A percentile compares a stretch with the other conserved stretches of the same genome.
phyloP scores from a whole-genome alignment of 2,888 invertebrate species.

The Apotomis turbidana region DNA sequence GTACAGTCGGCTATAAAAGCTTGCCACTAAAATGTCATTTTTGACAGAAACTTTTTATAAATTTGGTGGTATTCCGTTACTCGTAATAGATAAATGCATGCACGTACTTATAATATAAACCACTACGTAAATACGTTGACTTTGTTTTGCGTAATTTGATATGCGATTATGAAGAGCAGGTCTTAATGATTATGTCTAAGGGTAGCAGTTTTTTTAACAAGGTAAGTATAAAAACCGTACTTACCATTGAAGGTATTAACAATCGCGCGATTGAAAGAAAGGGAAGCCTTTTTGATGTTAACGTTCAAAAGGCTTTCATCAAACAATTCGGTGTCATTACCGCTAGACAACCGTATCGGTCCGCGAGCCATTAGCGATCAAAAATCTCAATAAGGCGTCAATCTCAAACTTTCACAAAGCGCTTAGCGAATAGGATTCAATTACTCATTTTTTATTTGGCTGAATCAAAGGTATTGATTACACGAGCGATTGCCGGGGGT shows the following conservation, averaged over 20 bases:
- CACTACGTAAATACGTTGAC: too few relatives aligned
- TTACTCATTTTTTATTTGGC: constrained; percentile 65
- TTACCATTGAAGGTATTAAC: constrained; percentile 30
- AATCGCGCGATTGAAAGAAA: constrained; percentile 32
- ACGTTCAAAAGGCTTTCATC: constrained; percentile 37
- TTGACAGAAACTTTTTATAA: too few relatives aligned
- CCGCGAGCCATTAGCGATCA: constrained; percentile 42
- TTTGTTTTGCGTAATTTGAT: not conserved
- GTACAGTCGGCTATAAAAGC: too few relatives aligned
- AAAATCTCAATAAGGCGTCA: constrained; percentile 37
- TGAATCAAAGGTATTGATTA: constrained; percentile 76
- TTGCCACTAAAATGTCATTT: too few relatives aligned
- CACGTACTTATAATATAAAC: too few relatives aligned
- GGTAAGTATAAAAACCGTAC: constrained; percentile 18
- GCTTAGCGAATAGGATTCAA: constrained; percentile 58
- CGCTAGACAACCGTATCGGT: constrained; percentile 29
- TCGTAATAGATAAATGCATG: too few relatives aligned
- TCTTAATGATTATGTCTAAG: not conserved
- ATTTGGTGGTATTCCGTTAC: too few relatives aligned
- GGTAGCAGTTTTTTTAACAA: constrained; percentile 1
- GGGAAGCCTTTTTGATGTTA: constrained; percentile 30
- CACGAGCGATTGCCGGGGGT: constrained; percentile 51
- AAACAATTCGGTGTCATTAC: constrained; percentile 35
- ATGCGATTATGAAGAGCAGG: not conserved
- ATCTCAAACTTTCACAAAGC: constrained; percentile 43